Conservation (phyloP, 92 coral and sea anemone species). For the Scolanthus callimorphus region DNA sequence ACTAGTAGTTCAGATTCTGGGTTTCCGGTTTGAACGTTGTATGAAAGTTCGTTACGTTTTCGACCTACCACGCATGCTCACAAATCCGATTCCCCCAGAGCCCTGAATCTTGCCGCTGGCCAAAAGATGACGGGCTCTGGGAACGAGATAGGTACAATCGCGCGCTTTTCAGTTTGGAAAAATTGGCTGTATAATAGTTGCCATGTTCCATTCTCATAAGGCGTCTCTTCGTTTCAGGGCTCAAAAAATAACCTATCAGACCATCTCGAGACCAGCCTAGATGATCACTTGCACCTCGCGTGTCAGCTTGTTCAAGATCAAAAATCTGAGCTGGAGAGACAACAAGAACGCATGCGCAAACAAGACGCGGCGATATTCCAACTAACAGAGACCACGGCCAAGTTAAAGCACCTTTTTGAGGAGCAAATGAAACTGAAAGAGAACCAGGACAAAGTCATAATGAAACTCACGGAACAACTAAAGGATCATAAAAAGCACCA, state of each 20-base stretch:
- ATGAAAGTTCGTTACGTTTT: no score
- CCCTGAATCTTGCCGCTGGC: no score
- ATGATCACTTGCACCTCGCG: constrained; percentile 73
- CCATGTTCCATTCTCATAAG: no score
- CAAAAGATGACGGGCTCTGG: no score
- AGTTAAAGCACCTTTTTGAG: constrained; percentile 64
- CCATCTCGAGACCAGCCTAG: constrained; percentile 58
- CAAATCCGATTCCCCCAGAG: no score
- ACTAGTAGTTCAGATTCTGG: no score
- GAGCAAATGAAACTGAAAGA: constrained; percentile 57
- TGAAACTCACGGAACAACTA: constrained; percentile 60
- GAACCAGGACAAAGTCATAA: constrained; percentile 66
- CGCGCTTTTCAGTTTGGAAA: no score
- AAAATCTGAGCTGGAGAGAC: constrained; percentile 68
- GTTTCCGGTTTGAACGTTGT: no score
- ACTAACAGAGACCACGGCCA: constrained; percentile 61
- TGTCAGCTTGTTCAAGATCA: constrained; percentile 80
- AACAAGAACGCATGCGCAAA: constrained; percentile 59
- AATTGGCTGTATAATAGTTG: no score
- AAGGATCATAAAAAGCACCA: constrained; percentile 77
- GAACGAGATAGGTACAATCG: no score
- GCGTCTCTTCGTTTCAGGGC: constrained; percentile 49
- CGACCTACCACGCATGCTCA: no score
- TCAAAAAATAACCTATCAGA: constrained; percentile 60
- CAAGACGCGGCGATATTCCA: constrained; percentile 69